These are phyloP conservation scores for Sarcophaga variegata DNA, from an alignment of 2,888 invertebrate species.

Conservation along the genomic window DNA sequence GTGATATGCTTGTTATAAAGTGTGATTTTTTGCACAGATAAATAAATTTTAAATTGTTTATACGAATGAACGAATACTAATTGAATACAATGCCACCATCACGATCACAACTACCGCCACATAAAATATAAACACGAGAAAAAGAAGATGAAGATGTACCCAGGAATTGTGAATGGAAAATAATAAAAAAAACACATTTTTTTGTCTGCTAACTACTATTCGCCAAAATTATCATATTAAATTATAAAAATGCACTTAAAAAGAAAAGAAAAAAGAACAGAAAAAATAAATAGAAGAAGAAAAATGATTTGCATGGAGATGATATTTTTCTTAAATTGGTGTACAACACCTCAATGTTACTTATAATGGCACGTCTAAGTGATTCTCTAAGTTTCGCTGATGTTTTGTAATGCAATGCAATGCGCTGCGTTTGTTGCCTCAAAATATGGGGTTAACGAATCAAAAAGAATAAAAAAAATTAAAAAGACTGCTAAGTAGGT, in stretches of 20 bases:
- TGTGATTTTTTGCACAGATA: constrained; percentile 64
- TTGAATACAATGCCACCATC: constrained; percentile 65
- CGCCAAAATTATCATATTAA: constrained; percentile 42
- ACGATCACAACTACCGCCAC: no score
- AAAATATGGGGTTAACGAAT: not conserved
- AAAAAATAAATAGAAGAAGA: not conserved
- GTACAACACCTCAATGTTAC: constrained; percentile 42
- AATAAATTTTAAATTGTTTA: constrained; percentile 57
- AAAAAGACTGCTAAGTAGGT: constrained; percentile 15
- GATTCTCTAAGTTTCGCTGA: not conserved
- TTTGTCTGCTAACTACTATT: not conserved
- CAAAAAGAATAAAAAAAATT: constrained; percentile 9
- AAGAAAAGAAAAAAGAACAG: not conserved
- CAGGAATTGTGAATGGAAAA: constrained; percentile 3
- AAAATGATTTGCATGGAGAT: not conserved
- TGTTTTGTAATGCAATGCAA: not conserved
- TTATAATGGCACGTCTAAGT: constrained; percentile 47
- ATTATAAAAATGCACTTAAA: constrained; percentile 35
- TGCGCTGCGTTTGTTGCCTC: not conserved
- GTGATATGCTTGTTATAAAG: constrained; percentile 40
- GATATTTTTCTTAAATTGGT: not conserved
- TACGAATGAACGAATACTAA: constrained; percentile 38
- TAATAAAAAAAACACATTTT: not conserved
- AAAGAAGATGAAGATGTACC: not conserved
- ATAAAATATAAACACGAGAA: constrained; percentile 13